Conservation (phyloP, 1,140 invertebrate species). For the Aphaenogaster ashmeadi region DNA sequence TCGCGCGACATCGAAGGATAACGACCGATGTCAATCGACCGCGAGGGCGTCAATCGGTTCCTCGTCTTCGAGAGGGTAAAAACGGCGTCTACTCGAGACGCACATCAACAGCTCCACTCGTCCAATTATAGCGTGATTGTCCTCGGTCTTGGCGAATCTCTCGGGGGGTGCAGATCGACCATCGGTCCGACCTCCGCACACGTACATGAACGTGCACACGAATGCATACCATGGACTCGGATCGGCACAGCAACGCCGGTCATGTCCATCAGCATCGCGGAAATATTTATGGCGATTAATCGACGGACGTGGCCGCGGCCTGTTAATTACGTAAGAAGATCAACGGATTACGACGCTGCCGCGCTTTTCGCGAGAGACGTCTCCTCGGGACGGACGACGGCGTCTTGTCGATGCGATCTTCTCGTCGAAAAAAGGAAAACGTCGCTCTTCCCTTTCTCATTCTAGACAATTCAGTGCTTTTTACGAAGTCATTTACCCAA, state of each 20-base stretch:
- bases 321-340: slow-evolving; percentile 79
- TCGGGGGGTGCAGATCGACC: slow-evolving; percentile 81
- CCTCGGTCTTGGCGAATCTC: slow-evolving; percentile 76
- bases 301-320: slow-evolving; percentile 47
- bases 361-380: slow-evolving; percentile 39
- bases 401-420: not conserved
- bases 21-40: slow-evolving; percentile 63
- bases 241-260: slow-evolving; percentile 50
- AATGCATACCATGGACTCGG: slow-evolving; percentile 41
- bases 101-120: slow-evolving; percentile 80
- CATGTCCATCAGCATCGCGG: slow-evolving; percentile 68
- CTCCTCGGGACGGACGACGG: not conserved
- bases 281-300: slow-evolving; percentile 77
- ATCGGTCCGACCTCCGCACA: slow-evolving; percentile 58
- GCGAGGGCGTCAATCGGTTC: slow-evolving; percentile 79
- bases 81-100: slow-evolving; percentile 74
- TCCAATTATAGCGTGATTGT: slow-evolving; percentile 85
- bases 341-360: slow-evolving; percentile 74
- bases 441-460: not conserved
- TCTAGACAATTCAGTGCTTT: not conserved
- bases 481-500: not conserved
- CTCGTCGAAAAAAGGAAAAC: not conserved
- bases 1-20: not conserved
- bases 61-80: slow-evolving; percentile 62
- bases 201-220: slow-evolving; percentile 25